phyloP scores from a whole-genome alignment of 2,113 vertebrate genomes.

The Gallinago undulata region DNA sequence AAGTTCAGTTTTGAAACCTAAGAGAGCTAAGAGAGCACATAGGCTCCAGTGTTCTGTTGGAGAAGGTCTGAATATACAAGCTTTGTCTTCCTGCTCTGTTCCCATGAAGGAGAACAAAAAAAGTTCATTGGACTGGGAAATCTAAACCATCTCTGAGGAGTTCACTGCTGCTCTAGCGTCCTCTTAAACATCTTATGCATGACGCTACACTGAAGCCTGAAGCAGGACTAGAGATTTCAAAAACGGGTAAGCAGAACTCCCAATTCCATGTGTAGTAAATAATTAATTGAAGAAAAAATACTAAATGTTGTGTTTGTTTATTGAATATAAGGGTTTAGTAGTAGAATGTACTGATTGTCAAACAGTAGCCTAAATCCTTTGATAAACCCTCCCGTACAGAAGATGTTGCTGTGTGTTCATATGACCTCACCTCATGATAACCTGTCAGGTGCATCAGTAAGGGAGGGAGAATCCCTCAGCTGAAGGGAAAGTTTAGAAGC shows the following conservation, averaged over 20 bases:
- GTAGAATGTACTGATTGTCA: background rate
- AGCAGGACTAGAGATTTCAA: background rate
- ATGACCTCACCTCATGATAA: background rate
- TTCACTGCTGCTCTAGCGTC: background rate
- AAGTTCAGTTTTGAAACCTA: background rate
- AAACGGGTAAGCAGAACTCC: background rate
- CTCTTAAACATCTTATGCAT: background rate
- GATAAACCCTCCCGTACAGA: background rate
- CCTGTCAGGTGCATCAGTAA: background rate
- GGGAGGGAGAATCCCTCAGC: background rate
- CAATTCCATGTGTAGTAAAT: background rate
- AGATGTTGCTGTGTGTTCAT: background rate
- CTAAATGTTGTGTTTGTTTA: background rate
- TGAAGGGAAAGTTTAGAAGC: background rate
- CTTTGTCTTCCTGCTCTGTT: background rate
- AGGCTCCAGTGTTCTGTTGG: background rate
- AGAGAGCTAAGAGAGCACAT: background rate
- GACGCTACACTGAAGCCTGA: background rate
- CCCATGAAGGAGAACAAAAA: background rate
- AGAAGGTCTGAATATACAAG: background rate
- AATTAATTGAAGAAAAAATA: background rate
- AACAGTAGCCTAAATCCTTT: background rate
- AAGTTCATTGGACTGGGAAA: background rate
- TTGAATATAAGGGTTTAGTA: background rate
- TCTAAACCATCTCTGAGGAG: background rate